Conservation (phyloP, 2,113 vertebrate species). For the Rousettus leschenaultii region DNA sequence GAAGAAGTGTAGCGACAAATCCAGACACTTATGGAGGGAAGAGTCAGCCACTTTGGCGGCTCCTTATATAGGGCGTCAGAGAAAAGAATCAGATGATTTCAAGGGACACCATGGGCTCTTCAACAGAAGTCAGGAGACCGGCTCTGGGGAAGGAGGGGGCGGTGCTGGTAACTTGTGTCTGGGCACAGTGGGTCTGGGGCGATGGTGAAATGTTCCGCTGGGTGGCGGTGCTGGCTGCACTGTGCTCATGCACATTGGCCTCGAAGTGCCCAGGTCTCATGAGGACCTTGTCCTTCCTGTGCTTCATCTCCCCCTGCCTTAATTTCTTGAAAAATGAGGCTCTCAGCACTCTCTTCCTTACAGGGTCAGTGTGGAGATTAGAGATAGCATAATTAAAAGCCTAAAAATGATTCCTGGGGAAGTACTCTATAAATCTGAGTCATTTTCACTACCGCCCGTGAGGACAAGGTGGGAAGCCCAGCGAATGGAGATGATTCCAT, state of each 20-base stretch:
- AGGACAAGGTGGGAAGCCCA: background rate
- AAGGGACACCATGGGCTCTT: background rate
- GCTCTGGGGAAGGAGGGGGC: background rate
- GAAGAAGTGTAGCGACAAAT: background rate
- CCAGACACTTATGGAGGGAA: background rate
- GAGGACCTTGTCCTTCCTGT: background rate
- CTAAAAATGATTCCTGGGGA: background rate
- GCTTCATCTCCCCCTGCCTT: background rate
- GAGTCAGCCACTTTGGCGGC: background rate
- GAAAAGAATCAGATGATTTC: background rate
- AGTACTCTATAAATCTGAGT: background rate
- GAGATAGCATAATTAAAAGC: background rate
- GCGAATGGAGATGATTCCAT: background rate
- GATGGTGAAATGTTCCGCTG: too few relatives aligned
- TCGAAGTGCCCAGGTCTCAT: background rate
- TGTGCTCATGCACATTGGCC: fast-evolving
- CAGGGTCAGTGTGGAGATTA: background rate
- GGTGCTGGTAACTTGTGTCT: background rate
- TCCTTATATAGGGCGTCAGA: background rate
- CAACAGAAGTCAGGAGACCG: background rate
- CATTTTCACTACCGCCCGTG: background rate
- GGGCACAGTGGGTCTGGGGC: background rate
- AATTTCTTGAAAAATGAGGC: background rate
- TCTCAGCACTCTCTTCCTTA: background rate
- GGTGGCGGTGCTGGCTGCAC: background rate